Evolutionary conservation across 92 coral and sea anemone species (phyloP).

Genomic region (Porites divaricata): DNA sequence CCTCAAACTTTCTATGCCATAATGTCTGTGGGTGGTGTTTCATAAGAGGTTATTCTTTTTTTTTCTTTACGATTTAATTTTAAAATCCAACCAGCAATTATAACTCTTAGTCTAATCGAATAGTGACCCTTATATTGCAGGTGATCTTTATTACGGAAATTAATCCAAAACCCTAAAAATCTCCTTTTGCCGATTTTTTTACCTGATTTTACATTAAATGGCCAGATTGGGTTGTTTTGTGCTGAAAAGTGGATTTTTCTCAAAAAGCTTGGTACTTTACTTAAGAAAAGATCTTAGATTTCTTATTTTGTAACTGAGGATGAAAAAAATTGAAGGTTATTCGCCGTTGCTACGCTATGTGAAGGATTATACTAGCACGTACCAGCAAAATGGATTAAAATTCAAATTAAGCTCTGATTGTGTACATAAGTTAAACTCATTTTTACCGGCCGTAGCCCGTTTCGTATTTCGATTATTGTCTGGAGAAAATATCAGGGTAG

Average conservation of each 20-base stretch:
- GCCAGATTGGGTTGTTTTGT: no score
- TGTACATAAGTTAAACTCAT: constrained; percentile 29
- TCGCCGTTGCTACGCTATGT: constrained; percentile 28
- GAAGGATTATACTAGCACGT: constrained; percentile 1
- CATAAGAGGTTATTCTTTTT: neutral
- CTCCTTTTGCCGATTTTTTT: no score
- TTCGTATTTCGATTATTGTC: neutral
- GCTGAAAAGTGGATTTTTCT: no score
- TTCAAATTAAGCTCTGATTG: constrained; percentile 36
- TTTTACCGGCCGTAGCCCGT: neutral
- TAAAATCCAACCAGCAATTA: no score
- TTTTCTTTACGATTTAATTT: neutral
- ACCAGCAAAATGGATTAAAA: constrained; percentile 20
- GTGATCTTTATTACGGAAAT: neutral
- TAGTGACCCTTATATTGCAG: no score
- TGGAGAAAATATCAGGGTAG: no score
- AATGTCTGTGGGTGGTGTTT: neutral
- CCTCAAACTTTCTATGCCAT: neutral
- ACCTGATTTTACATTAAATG: no score
- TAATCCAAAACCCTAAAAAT: neutral
- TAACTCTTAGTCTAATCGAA: no score
- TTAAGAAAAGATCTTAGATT: neutral
- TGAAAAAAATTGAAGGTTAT: neutral
- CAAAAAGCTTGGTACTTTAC: no score
- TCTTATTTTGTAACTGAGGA: neutral